These are phyloP conservation scores for Nezara viridula DNA, from an alignment of 2,888 invertebrate species.

Conservation along the genomic window DNA sequence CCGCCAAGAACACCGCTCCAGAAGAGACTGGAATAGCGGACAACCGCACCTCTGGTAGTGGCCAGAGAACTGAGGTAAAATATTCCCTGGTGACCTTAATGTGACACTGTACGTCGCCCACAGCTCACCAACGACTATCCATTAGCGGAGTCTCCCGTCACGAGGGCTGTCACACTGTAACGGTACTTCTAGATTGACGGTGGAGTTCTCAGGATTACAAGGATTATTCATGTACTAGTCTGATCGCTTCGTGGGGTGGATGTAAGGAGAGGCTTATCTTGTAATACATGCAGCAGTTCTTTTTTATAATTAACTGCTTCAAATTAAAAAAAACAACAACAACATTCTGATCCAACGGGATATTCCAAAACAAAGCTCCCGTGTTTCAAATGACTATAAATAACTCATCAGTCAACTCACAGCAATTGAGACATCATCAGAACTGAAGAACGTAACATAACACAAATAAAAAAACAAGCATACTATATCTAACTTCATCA, in stretches of 20 bases:
- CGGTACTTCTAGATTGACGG: constrained; percentile 2
- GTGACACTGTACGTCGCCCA: background rate
- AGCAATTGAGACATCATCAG: no score
- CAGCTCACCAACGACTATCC: constrained; percentile 62
- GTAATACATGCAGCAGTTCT: background rate
- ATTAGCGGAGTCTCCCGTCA: constrained; percentile 69
- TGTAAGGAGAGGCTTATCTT: constrained; percentile 3
- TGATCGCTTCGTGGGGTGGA: background rate
- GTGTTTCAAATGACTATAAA: no score
- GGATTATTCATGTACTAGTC: background rate
- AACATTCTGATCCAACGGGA: no score
- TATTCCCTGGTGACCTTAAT: background rate
- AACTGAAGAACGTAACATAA: no score
- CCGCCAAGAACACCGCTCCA: background rate
- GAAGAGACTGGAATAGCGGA: background rate
- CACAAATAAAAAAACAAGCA: no score
- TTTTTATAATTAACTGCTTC: no score
- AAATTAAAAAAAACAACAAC: no score
- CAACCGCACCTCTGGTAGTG: constrained; percentile 69
- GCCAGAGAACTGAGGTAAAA: constrained; percentile 70
- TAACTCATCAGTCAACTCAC: no score
- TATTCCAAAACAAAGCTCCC: no score
- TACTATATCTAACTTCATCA: no score
- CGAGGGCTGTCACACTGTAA: background rate
- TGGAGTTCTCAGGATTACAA: constrained; percentile 17